Evolutionary conservation across 2,888 invertebrate species (phyloP).

Genomic region (Drosophila ustulata): DNA sequence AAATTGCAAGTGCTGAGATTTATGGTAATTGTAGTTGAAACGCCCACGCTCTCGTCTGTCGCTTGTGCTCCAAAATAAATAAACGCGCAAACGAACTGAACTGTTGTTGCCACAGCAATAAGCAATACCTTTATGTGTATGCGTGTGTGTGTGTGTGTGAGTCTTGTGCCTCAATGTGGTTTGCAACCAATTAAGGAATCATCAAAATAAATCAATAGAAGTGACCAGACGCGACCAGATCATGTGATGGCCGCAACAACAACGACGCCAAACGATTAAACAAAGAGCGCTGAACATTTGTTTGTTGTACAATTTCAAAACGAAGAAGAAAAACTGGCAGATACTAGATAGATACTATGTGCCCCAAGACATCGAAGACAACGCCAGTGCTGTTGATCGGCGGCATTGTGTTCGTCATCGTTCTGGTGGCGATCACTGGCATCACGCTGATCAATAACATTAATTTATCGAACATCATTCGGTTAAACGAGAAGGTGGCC

Average conservation of each 20-base stretch:
- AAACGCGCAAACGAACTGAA: slow-evolving; percentile 19
- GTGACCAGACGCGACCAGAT: slow-evolving; percentile 11
- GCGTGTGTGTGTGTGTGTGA: background rate
- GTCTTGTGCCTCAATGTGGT: slow-evolving; percentile 5
- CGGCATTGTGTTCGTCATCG: slow-evolving; percentile 85
- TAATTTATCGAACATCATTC: slow-evolving; percentile 83
- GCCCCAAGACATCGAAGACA: slow-evolving; percentile 83
- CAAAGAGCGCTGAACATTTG: slow-evolving; percentile 8
- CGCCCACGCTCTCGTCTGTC: background rate
- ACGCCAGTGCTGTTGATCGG: slow-evolving; percentile 83
- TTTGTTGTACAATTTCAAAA: slow-evolving; percentile 13
- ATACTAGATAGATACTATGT: slow-evolving; percentile 67
- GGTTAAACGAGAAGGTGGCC: slow-evolving; percentile 84
- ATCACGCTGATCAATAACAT: slow-evolving; percentile 85
- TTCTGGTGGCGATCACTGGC: slow-evolving; percentile 86
- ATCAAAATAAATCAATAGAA: slow-evolving; percentile 36
- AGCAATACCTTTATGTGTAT: background rate
- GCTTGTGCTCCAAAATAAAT: background rate
- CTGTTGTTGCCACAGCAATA: slow-evolving; percentile 21
- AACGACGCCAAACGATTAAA: slow-evolving; percentile 10
- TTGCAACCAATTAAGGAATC: slow-evolving; percentile 8
- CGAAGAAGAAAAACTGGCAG: background rate
- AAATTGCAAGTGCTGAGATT: slow-evolving; percentile 1
- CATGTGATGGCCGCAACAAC: slow-evolving; percentile 30
- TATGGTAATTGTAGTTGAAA: background rate